These are phyloP conservation scores for Oxystoma pomonae DNA, from an alignment of 2,888 invertebrate species.

Conservation along the genomic window DNA sequence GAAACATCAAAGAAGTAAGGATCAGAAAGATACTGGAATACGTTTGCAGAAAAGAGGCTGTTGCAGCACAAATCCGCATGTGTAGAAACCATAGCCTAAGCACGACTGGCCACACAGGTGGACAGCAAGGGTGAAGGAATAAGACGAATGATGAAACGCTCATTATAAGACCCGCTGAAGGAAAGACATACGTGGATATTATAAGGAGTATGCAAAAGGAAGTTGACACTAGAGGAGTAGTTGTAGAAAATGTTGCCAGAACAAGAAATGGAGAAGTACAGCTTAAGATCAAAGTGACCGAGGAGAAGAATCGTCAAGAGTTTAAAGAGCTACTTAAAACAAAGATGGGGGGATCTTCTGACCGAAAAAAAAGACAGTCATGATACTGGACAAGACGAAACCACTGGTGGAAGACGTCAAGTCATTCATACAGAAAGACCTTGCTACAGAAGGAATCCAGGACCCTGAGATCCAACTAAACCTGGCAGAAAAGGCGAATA, in stretches of 20 bases:
- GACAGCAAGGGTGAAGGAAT: no score
- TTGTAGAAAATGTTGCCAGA: background rate
- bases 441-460: background rate
- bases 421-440: background rate
- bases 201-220: conserved; percentile 2
- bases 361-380: background rate
- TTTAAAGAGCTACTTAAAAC: background rate
- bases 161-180: no score
- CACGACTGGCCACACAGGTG: no score
- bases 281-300: background rate
- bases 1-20: no score
- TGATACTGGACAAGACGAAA: background rate
- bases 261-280: background rate
- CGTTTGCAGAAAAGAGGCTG: no score
- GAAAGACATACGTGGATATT: no score
- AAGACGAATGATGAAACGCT: no score
- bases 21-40: no score
- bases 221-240: background rate
- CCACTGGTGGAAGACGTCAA: background rate
- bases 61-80: no score
- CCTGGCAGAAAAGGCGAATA: no score
- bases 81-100: no score
- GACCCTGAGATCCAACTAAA: background rate
- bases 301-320: background rate
- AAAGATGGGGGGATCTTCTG: background rate